Conservation (phyloP, 2,797 vertebrate genomes). For the Amblyraja radiata region DNA sequence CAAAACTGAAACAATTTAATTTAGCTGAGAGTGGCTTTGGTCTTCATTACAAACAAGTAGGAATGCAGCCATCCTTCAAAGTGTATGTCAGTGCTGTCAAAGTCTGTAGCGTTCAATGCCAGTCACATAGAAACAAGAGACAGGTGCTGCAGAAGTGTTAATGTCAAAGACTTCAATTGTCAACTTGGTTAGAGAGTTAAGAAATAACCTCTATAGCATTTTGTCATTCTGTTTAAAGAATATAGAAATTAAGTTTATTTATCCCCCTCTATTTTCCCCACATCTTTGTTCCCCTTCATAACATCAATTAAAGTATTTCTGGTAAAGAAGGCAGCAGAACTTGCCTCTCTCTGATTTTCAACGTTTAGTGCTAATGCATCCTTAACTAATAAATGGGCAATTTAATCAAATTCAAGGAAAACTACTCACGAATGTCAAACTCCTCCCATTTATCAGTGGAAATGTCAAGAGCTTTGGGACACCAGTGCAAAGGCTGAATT, state of each 20-base stretch:
- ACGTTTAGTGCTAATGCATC: no score
- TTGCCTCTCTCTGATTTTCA: not conserved
- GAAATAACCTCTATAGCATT: constrained; percentile 16
- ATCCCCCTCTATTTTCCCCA: not conserved
- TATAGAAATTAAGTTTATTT: not conserved
- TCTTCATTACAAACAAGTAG: constrained; percentile 37
- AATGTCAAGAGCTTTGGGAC: no score
- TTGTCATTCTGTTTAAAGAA: not conserved
- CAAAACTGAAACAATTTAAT: constrained; percentile 37
- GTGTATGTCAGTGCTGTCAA: constrained; percentile 18
- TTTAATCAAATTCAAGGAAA: not conserved
- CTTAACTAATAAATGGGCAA: not conserved
- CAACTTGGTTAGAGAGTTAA: constrained; percentile 32
- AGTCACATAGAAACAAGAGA: constrained; percentile 38
- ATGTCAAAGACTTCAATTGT: constrained; percentile 36
- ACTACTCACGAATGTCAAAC: no score
- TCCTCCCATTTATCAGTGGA: no score
- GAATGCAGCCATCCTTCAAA: constrained; percentile 38
- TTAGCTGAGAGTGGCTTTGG: constrained; percentile 33
- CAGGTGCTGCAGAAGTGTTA: constrained; percentile 36
- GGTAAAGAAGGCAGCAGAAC: not conserved
- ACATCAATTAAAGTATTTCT: not conserved
- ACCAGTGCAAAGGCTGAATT: no score
- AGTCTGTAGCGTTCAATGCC: constrained; percentile 32
- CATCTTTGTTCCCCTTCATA: not conserved